Evolutionary conservation across 2,888 invertebrate species (phyloP), one percentile per base, ranked within the genome.

Genomic region (Dinocampus coccinellae): DNA sequence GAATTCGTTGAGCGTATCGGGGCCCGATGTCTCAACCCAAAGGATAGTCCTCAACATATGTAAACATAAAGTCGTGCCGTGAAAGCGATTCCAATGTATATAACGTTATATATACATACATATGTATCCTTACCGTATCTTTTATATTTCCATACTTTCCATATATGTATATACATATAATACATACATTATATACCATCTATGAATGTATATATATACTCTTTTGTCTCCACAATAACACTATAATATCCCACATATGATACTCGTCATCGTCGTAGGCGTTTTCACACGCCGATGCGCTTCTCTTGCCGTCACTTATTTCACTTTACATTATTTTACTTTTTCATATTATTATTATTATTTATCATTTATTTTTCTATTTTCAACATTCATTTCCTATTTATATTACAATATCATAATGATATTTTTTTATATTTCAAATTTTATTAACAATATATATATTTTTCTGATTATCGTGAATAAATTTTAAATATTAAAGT

Each of bases 21-120:
- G 72, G 64, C 71, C 72, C 80, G 80, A 81, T 84, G 84, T 84
- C 83, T 80, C 82, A 83, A 83, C 83, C 78, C 62, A 73, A 69
- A 78, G 76, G 36, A 65, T 63, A 29, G 29, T 29, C 29, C 3
- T 29, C 29, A 29, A 64, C 58, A 52, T 55, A 61, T 34, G 58
- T 65, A 52, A 57, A 65, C 57, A 20, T 53, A 16, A 11, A 75
- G 71, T 75, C 73, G 75, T 69, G 68, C 73, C 77, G 79, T 78
- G 81, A 81, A 82, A 82, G 81, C 77, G 77, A 79, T 77, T 74
- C 76, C 52, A 61, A 65, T 66, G 26, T 67, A 58, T 58, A 57
- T 70, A 72, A 60, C 20, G 36, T 60, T 29, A 65, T 65, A 52
- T 42, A 62, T 65, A 39, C 16, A 36, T 65, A 33, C 33, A 34